Evolutionary conservation across 2,888 invertebrate genomes (phyloP).

Genomic region (Napeogenes sylphis): DNA sequence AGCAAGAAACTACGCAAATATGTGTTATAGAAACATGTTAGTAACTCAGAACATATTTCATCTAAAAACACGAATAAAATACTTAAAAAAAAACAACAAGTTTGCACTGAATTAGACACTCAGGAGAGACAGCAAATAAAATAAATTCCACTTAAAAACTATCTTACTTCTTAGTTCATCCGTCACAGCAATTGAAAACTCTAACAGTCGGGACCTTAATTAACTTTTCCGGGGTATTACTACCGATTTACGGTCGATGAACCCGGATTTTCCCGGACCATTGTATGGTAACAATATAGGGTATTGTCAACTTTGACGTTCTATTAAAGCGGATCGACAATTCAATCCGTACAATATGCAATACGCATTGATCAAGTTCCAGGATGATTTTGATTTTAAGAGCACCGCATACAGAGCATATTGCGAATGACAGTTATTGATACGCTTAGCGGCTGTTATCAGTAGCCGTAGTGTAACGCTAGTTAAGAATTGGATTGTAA

Average conservation of each 20-base stretch:
- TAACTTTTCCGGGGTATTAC: constrained; percentile 61
- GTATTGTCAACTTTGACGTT: constrained; percentile 6
- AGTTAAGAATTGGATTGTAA: no score
- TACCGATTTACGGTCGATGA: constrained; percentile 47
- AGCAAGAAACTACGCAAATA: no score
- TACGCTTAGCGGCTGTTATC: no score
- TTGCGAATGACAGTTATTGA: neutral
- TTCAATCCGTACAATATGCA: constrained; percentile 2
- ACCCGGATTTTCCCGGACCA: constrained; percentile 54
- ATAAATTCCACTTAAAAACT: neutral
- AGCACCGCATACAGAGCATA: neutral
- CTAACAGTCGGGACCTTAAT: constrained; percentile 52
- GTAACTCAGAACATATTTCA: no score
- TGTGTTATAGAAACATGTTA: no score
- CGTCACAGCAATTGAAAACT: constrained; percentile 54
- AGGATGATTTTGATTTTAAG: constrained; percentile 1
- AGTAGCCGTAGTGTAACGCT: no score
- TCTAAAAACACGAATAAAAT: no score
- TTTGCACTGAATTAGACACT: neutral
- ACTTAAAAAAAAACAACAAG: neutral
- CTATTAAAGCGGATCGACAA: constrained; percentile 3
- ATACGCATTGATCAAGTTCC: constrained; percentile 3
- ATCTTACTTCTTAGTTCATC: constrained; percentile 13
- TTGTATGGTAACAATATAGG: constrained; percentile 69
- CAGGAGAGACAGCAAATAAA: neutral